A percentile compares a stretch with the other conserved stretches of the same genome.
phyloP scores from a whole-genome alignment of 2,888 invertebrate species.

The Choristoneura rosaceana region DNA sequence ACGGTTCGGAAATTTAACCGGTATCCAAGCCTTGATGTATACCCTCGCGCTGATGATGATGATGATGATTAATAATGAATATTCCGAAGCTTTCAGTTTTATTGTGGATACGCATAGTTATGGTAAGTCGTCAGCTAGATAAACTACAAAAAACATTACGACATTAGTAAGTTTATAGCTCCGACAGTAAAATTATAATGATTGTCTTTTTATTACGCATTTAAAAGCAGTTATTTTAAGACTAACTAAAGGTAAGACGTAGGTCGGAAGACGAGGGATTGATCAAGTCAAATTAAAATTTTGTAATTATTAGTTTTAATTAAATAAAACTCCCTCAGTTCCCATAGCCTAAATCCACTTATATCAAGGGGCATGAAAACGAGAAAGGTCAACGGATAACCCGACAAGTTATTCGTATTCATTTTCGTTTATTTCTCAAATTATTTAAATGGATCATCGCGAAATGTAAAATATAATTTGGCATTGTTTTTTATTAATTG shows the following conservation, averaged over 20 bases:
- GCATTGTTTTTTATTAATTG: too few species aligned
- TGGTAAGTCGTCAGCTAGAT: neutral
- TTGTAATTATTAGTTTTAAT: constrained; percentile 10
- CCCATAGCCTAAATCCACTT: neutral
- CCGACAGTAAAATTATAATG: constrained; percentile 19
- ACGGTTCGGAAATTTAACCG: too few species aligned
- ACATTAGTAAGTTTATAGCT: neutral
- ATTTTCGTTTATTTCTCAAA: neutral
- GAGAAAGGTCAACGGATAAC: constrained; percentile 1
- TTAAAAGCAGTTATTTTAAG: constrained; percentile 20
- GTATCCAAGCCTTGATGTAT: too few species aligned
- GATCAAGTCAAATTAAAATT: neutral
- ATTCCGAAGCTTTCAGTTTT: neutral
- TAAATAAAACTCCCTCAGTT: neutral
- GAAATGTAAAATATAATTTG: too few species aligned
- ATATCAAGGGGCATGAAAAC: neutral
- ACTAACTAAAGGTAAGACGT: neutral
- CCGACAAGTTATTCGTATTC: neutral
- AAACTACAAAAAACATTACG: constrained; percentile 7
- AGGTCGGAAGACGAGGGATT: neutral
- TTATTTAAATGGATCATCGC: neutral
- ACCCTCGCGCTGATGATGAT: too few species aligned
- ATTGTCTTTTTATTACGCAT: constrained; percentile 19
- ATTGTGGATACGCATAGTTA: neutral
- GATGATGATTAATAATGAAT: too few species aligned